Conservation (phyloP, 64 coral and sea anemone genomes). For the Stichodactyla helianthus region DNA sequence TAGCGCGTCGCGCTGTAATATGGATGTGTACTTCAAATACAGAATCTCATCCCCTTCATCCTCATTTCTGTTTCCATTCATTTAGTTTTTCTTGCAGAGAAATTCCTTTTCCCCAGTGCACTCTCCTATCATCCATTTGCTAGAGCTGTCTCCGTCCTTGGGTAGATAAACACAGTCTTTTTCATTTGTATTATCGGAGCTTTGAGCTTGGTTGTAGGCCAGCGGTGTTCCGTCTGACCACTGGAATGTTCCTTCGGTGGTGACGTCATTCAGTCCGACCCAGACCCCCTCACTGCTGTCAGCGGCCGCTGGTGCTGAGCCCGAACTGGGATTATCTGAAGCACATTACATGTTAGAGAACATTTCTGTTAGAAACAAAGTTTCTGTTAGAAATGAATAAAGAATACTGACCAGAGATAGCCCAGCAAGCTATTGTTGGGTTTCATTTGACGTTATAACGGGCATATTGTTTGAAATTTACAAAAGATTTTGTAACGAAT, state of each 20-base stretch:
- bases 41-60: too few species aligned
- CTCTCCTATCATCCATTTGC: not conserved
- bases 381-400: too few species aligned
- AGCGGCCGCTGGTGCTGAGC: not conserved
- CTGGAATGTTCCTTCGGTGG: not conserved
- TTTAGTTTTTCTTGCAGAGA: not conserved
- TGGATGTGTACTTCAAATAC: too few species aligned
- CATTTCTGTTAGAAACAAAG: too few species aligned
- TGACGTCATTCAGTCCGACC: conserved; percentile 40
- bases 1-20: too few species aligned
- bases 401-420: too few species aligned
- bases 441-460: too few species aligned
- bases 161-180: not conserved
- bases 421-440: too few species aligned
- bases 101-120: not conserved
- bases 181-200: not conserved
- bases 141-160: not conserved
- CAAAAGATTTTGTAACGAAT: too few species aligned
- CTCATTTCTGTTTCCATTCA: too few species aligned
- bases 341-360: not conserved
- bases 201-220: not conserved
- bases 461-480: too few species aligned
- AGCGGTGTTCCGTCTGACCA: conserved; percentile 16
- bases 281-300: not conserved
- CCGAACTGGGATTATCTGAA: not conserved